Conservation (phyloP, 2,888 invertebrate species). For the Dryobota labecula region DNA sequence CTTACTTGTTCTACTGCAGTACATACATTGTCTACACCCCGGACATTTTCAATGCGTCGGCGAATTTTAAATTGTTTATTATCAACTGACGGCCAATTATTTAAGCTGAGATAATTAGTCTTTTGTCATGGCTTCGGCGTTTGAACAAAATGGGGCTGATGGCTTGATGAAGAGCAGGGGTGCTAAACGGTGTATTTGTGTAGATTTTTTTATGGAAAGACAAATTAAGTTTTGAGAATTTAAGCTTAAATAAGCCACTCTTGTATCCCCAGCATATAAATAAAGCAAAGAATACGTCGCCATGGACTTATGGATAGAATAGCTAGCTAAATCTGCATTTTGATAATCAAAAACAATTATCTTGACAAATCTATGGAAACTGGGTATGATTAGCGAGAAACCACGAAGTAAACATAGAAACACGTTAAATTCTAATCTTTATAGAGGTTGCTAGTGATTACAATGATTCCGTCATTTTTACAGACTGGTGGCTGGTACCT, state of each 20-base stretch:
- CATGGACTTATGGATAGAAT: neutral
- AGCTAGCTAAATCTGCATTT: neutral
- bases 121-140: slow-evolving; percentile 60
- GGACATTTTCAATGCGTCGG: slow-evolving; percentile 61
- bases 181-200: slow-evolving; percentile 18
- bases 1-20: slow-evolving; percentile 51
- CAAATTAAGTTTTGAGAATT: slow-evolving; percentile 8
- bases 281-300: too few relatives aligned
- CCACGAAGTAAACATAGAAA: neutral
- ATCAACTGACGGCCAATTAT: slow-evolving; percentile 64
- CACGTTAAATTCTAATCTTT: too few relatives aligned
- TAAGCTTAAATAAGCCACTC: neutral
- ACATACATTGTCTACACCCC: slow-evolving; percentile 27
- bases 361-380: neutral
- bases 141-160: slow-evolving; percentile 52
- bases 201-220: slow-evolving; percentile 9
- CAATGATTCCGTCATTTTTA: neutral
- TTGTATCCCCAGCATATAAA: neutral
- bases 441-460: neutral
- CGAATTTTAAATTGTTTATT: slow-evolving; percentile 69
- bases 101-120: slow-evolving; percentile 67
- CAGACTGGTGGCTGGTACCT: neutral
- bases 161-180: slow-evolving; percentile 30
- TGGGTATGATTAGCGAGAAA: neutral
- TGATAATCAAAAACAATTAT: neutral